phyloP scores from a whole-genome alignment of 2,888 invertebrate species.

The Adineta ricciae region DNA sequence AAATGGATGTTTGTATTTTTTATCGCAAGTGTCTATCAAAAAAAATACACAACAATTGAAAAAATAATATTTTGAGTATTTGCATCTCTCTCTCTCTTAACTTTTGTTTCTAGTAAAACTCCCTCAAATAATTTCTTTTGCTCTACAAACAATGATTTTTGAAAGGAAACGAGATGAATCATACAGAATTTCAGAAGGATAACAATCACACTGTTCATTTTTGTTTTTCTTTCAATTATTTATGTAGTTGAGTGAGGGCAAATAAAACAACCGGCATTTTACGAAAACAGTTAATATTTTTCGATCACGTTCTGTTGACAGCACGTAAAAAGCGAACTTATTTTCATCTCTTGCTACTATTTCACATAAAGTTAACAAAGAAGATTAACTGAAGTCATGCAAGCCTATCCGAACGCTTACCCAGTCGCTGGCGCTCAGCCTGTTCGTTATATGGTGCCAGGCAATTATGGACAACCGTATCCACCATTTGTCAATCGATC shows the following conservation, averaged over 20 bases:
- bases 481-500: not conserved
- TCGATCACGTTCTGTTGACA: not conserved
- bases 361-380: not conserved
- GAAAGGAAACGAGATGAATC: too few species aligned
- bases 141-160: too few species aligned
- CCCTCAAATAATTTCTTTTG: too few species aligned
- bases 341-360: too few species aligned
- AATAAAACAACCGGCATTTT: not conserved
- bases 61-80: too few species aligned
- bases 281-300: not conserved
- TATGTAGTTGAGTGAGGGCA: not conserved
- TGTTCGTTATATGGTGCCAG: not conserved
- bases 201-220: not conserved
- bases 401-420: not conserved
- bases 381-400: not conserved
- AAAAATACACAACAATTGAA: too few species aligned
- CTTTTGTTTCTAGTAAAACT: too few species aligned
- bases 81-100: too few species aligned
- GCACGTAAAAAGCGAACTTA: not conserved
- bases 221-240: not conserved
- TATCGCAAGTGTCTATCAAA: too few species aligned
- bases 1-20: too few species aligned
- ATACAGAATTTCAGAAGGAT: too few species aligned
- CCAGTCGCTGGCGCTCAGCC: not conserved
- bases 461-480: not conserved